A percentile compares a stretch with the other conserved stretches of the same genome.
These are phyloP conservation scores for Penaeus monodon DNA, from an alignment of 2,888 invertebrate genomes.

Conservation along the genomic window DNA sequence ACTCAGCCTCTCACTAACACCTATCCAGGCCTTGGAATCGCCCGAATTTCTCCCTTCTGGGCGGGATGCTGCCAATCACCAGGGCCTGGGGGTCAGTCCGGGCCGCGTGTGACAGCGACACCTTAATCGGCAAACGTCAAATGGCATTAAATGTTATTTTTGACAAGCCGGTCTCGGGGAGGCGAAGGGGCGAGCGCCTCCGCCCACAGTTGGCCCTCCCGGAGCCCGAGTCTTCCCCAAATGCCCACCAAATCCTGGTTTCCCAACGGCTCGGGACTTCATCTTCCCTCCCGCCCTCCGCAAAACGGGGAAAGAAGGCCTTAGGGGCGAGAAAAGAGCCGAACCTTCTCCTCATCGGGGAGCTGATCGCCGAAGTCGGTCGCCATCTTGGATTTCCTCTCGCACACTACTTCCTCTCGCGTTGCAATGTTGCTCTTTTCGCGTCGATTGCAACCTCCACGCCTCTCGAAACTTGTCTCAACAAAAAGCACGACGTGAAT, in stretches of 20 bases:
- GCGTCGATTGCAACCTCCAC: no score
- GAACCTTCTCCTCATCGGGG: conserved; percentile 64
- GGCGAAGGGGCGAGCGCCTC: conserved; percentile 28
- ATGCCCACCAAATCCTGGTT: not conserved
- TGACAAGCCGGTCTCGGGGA: conserved; percentile 52
- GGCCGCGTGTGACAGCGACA: not conserved
- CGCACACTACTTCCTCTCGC: not conserved
- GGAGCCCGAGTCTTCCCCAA: not conserved
- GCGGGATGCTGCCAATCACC: not conserved
- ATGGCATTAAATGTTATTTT: conserved; percentile 20
- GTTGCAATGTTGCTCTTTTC: no score
- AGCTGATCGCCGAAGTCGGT: conserved; percentile 64
- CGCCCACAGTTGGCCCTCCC: conserved; percentile 39
- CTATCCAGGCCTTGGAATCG: no score
- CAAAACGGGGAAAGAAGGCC: not conserved
- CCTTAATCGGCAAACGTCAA: not conserved
- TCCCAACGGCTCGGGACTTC: not conserved
- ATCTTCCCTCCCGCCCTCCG: not conserved
- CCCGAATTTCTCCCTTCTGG: not conserved
- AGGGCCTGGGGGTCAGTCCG: no score
- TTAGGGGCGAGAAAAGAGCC: conserved; percentile 15
- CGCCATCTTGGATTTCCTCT: conserved; percentile 63
- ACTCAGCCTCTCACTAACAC: not conserved
- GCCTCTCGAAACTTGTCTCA: not conserved
- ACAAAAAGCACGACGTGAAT: not conserved